Evolutionary conservation across 2,888 invertebrate genomes (phyloP).

Genomic region (Hydrotaea diabolus): DNA sequence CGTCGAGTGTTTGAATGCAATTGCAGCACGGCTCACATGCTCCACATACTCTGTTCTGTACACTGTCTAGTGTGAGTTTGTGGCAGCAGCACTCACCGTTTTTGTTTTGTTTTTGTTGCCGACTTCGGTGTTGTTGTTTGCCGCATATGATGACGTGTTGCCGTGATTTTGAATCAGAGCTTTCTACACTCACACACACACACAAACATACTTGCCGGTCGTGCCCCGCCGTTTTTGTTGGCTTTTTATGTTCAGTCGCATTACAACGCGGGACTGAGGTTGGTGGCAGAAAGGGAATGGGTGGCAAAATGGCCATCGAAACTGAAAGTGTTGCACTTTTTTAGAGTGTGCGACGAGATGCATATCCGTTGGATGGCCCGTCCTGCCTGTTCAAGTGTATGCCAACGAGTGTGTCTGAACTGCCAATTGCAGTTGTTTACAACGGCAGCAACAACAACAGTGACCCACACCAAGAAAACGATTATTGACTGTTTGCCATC

Average conservation of each 20-base stretch:
- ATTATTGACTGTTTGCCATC: constrained; percentile 54
- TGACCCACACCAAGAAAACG: constrained; percentile 8
- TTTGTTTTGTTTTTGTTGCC: constrained; percentile 23
- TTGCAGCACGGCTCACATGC: constrained; percentile 40
- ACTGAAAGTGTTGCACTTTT: constrained; percentile 65
- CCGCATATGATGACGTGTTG: constrained; percentile 62
- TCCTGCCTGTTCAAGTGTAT: constrained; percentile 9
- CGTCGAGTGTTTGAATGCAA: constrained; percentile 50
- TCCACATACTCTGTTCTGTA: not conserved
- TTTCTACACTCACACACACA: not conserved
- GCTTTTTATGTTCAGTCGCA: constrained; percentile 48
- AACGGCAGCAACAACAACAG: constrained; percentile 12
- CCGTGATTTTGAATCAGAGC: constrained; percentile 59
- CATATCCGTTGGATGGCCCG: constrained; percentile 9
- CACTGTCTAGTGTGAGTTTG: constrained; percentile 28
- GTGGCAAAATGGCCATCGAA: constrained; percentile 53
- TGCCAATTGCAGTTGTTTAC: constrained; percentile 54
- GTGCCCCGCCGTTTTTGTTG: not conserved
- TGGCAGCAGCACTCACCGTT: constrained; percentile 1
- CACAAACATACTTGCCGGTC: too few species aligned
- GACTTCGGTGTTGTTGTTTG: constrained; percentile 41
- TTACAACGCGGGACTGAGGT: constrained; percentile 34
- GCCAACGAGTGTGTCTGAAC: constrained; percentile 10
- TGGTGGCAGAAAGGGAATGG: not conserved
- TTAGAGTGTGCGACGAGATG: constrained; percentile 38